Evolutionary conservation across 2,888 invertebrate genomes (phyloP).

Genomic region (Ormyrus pomaceus): DNA sequence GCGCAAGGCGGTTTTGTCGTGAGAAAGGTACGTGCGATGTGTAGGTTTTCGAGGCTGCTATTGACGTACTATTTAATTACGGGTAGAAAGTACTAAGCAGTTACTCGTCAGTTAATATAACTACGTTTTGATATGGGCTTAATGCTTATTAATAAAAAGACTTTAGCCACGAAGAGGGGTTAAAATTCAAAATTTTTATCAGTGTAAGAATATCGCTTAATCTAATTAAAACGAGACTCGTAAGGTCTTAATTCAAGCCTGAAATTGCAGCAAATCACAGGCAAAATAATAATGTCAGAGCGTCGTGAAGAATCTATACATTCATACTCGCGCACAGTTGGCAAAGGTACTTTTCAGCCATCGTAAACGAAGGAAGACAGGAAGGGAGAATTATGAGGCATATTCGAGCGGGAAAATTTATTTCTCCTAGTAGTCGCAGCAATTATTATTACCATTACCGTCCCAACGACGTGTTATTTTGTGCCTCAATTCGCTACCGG

Average conservation of each 20-base stretch:
- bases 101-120: too few species aligned
- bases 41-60: too few species aligned
- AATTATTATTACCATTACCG: slow-evolving; percentile 40
- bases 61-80: too few species aligned
- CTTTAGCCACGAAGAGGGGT: too few species aligned
- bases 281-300: background rate
- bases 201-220: too few species aligned
- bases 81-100: too few species aligned
- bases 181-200: too few species aligned
- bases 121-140: too few species aligned
- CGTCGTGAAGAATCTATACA: slow-evolving; percentile 1
- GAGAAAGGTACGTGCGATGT: background rate
- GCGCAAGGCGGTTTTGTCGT: background rate
- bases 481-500: background rate
- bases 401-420: slow-evolving; percentile 23
- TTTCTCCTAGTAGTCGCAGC: slow-evolving; percentile 6
- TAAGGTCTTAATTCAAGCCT: too few species aligned
- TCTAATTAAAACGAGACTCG: too few species aligned
- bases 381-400: slow-evolving; percentile 11
- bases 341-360: slow-evolving; percentile 8
- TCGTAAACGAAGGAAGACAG: slow-evolving; percentile 19
- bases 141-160: too few species aligned
- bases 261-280: too few species aligned
- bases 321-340: background rate
- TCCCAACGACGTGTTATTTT: slow-evolving; percentile 13